Base-by-base conservation (phyloP, 2,888 invertebrate species). In the Apotomis betuletana region DNA sequence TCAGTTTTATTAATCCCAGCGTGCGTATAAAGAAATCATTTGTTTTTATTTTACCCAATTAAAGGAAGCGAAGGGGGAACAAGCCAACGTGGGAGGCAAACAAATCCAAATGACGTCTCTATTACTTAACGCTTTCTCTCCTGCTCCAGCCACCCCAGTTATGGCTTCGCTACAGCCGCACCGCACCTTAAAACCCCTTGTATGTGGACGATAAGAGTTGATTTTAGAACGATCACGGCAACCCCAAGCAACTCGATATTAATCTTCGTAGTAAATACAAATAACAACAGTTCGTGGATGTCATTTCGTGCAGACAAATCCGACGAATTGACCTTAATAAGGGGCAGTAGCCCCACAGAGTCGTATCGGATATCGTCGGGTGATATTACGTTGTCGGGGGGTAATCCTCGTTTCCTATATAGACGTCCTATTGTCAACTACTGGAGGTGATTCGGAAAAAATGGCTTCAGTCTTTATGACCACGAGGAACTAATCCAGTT, bases 11-110 rank as follows among this genome's bases (percentile, higher is more conserved):
- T 51, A 72, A 62, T 72, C 58, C 67, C 72, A 59, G 46, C 67
- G 54, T 63, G 72, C 62, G 54, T 72, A 72, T 68, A 68, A 68
- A 63, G 72, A 72, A 72, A 72, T 72, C 72, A 72, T 68, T 72
- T 72, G 72, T 72, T 72, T 72, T 72, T 72, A 68, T 72, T 72
- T 72, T 38, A 72, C 54, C 68, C 72, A 72, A 72, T 72, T 72
- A 72, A 72, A 72, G 72, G 67, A 68, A 68, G 67, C 38, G 67
- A 58, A 71, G 67, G 67, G 68, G 57, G 71, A 72, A 44, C 69
- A 70, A 65, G 65, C 27, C 63, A 44, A 65, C 68, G 58, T 38
- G 59, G 72, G 63, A 52, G 67, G 72, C 68, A 67, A 72, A 67
- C 72, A 72, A 72, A 72, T 63, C 72, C 72, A 46, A 72, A 59